Conservation (phyloP, 2,113 vertebrate species). For the Podiceps cristatus region DNA sequence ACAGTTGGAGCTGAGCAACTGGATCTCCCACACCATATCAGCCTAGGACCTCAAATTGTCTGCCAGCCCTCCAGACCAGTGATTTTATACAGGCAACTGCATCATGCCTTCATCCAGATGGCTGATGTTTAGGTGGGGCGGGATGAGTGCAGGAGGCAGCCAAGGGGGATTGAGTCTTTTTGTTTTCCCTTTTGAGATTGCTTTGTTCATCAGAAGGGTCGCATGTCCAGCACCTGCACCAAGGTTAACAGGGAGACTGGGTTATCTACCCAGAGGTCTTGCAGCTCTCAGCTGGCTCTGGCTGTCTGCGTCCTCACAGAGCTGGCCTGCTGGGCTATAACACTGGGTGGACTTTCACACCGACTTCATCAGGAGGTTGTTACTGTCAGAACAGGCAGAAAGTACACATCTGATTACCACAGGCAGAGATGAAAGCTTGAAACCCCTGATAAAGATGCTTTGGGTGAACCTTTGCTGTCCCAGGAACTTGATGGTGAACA, state of each 20-base stretch:
- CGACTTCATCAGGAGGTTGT: neutral
- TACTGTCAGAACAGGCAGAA: neutral
- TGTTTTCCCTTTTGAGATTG: neutral
- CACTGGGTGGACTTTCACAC: neutral
- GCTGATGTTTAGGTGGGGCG: neutral
- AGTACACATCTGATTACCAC: neutral
- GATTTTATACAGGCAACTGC: neutral
- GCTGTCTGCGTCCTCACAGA: accelerated
- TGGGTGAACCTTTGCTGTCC: neutral
- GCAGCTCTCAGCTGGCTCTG: neutral
- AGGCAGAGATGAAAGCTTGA: neutral
- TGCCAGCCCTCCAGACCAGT: neutral
- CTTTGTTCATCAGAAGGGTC: neutral
- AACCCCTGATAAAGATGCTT: neutral
- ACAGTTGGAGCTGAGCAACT: neutral
- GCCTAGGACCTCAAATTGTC: neutral
- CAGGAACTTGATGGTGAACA: neutral
- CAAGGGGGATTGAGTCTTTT: neutral
- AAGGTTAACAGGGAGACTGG: neutral
- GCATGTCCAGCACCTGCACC: neutral
- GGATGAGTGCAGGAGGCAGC: neutral
- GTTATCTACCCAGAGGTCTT: neutral
- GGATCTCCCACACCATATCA: neutral
- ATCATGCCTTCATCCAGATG: neutral
- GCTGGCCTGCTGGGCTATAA: neutral